Evolutionary conservation across 2,888 invertebrate genomes (phyloP), one percentile per base, ranked within the genome.

Genomic region (Brachylomia viminalis): DNA sequence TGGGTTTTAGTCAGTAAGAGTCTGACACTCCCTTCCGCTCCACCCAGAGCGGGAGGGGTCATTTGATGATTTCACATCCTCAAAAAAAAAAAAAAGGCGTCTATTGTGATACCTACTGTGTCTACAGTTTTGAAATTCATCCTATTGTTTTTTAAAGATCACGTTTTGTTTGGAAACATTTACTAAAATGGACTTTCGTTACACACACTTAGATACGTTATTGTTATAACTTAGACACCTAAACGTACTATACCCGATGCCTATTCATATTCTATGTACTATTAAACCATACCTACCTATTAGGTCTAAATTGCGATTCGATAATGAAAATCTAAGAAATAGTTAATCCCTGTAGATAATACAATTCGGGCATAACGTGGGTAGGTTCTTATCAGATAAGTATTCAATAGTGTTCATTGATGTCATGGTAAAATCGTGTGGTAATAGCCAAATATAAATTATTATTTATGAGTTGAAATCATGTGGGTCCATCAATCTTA

Each of bases 251-350:
- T 56, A 20, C 0, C 20, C 8, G 10, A 58, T 33, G 8, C 49
- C 30, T 72, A 30, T 33, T 74, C n/a, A 17, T 79, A 58, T 83
- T 83, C 72, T 56, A n/a, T n/a, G n/a, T n/a, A 45, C 30, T 62
- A 6, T 47, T 58, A 58, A 58, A 58, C 54, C n/a, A 54, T 56
- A 45, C 54, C 74, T 56, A 61, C 56, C 33, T 56, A 27, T 27
- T 64, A 61, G 66, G 30, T 82, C 66, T 58, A 62, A 59, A 70
- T 77, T 82, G 66, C 78, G 70, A 82, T 71, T 78, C 47, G 83
- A 86, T 86, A 83, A 71, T 52, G n/a, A 72, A 83, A 86, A 66
- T 84, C 83, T 79, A 67, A 83, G 83, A 83, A 83, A 86, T 69
- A 33, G 45, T 74, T 83, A 83, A 83, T 83, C 83, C 83, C 15